These are phyloP conservation scores for Notodonta ziczac DNA, from an alignment of 2,888 invertebrate species.

Conservation along the genomic window DNA sequence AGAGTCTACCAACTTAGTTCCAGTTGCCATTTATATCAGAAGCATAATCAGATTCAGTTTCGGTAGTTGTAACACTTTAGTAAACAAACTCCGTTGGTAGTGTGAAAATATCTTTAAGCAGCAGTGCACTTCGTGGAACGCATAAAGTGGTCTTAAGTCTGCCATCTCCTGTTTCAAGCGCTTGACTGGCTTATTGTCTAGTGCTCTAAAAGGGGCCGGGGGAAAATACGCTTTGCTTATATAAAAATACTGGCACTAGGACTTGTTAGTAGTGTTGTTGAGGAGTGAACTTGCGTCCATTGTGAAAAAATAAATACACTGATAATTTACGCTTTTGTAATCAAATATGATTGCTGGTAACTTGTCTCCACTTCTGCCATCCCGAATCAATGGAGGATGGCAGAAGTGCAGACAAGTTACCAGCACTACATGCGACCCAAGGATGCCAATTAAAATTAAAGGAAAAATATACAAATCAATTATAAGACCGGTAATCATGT, in stretches of 20 bases:
- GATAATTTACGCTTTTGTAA: too few species aligned
- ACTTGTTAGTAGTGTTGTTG: not conserved
- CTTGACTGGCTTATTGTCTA: conserved; percentile 51
- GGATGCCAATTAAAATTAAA: too few species aligned
- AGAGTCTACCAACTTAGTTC: too few species aligned
- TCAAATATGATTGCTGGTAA: too few species aligned
- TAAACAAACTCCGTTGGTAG: conserved; percentile 12
- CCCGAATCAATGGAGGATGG: too few species aligned
- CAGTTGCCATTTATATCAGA: not conserved
- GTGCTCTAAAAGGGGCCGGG: conserved; percentile 37
- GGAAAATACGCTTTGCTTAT: conserved; percentile 29
- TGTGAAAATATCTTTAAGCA: conserved; percentile 59
- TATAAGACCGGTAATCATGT: too few species aligned
- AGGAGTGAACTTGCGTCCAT: not conserved
- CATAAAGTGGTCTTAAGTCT: conserved; percentile 62
- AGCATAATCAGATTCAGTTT: not conserved
- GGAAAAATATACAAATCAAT: too few species aligned
- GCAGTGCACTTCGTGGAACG: conserved; percentile 59
- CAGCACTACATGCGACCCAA: too few species aligned
- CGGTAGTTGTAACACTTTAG: not conserved
- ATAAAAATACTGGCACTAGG: not conserved
- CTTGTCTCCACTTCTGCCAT: too few species aligned
- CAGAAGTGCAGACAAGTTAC: too few species aligned
- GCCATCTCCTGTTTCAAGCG: conserved; percentile 55
- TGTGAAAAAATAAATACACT: too few species aligned